Evolutionary conservation across 2,888 invertebrate genomes (phyloP), one percentile per base, ranked within the genome.

Genomic region (Plagiodera versicolora): DNA sequence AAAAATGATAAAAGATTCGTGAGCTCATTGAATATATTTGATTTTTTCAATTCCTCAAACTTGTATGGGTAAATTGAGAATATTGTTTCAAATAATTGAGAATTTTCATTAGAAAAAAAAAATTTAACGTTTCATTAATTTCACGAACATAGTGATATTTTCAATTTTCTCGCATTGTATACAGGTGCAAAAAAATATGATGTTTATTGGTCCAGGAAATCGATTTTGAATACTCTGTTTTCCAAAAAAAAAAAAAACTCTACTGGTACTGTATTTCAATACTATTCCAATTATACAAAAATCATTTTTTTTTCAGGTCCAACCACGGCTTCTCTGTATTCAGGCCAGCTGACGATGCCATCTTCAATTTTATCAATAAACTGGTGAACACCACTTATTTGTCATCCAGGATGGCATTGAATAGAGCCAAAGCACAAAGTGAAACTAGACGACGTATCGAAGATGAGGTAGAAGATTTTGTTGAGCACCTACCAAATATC

Each of bases 351-450:
- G 72, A 74, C 51, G 72, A 74, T 24, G 68, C 70, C 18, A 48
- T 73, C 19, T 66, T 72, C 47, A 67, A 67, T 28, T 72, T 74
- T 46, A 52, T 74, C 6, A 69, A 68, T 19, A 70, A 70, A 60
- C 45, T 74, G 17, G 62, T 71, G 2, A 73, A 72, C 44, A 72
- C 72, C 1, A 71, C 68, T 14, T 71, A 74, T 24, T 20, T 63
- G 2, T 68, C 71, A 8, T 71, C 70, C 2, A 73, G 67, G 56
- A 69, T 71, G 35, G 64, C 69, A 3, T 11, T 73, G 18, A 71
- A 63, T 19, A 61, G 70, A 50, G 64, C 68, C 1, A 67, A 67
- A 58, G 67, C 66, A 17, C 69, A 66, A 11, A 68, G 59, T n/a
- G 66, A 70, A 54, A 65, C 64, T 35, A 56, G 68, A 17, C 65